Evolutionary conservation across 2,797 vertebrate species (phyloP).

Genomic region (Hippocampus kuda): DNA sequence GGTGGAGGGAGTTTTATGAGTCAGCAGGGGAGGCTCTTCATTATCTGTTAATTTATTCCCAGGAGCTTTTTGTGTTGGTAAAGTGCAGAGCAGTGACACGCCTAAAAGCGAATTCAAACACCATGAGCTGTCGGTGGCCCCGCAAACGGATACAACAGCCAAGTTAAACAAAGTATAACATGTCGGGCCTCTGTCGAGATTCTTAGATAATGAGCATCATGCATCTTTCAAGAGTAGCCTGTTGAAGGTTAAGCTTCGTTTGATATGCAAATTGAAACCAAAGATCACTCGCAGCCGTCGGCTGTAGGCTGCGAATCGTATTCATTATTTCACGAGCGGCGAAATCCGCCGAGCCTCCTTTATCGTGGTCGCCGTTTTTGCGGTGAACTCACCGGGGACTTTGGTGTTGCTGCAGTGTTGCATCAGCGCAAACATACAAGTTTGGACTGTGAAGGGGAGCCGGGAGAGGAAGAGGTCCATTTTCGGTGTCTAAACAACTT

Average conservation of each 20-base stretch:
- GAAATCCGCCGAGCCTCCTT: slow-evolving; percentile 40
- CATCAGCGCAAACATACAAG: slow-evolving; percentile 41
- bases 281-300: slow-evolving; percentile 14
- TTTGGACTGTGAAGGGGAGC: background rate
- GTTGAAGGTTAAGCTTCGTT: slow-evolving; percentile 21
- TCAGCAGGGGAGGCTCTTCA: slow-evolving; percentile 34
- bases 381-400: slow-evolving; percentile 31
- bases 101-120: slow-evolving; percentile 9
- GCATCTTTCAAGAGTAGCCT: slow-evolving; percentile 6
- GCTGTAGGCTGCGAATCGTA: slow-evolving; percentile 33
- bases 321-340: slow-evolving; percentile 34
- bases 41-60: slow-evolving; percentile 42
- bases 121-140: background rate
- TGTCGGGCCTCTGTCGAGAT: background rate
- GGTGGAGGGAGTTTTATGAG: slow-evolving; percentile 25
- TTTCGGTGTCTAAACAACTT: background rate
- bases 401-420: slow-evolving; percentile 46
- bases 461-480: background rate
- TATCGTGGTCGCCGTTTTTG: slow-evolving; percentile 41
- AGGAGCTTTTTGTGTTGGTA: slow-evolving; percentile 26
- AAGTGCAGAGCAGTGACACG: slow-evolving; percentile 11
- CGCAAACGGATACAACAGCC: background rate
- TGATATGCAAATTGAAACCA: slow-evolving; percentile 31
- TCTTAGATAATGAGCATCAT: background rate
- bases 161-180: background rate